Evolutionary conservation across 2,113 vertebrate genomes (phyloP).

Genomic region (Tragelaphus scriptus): DNA sequence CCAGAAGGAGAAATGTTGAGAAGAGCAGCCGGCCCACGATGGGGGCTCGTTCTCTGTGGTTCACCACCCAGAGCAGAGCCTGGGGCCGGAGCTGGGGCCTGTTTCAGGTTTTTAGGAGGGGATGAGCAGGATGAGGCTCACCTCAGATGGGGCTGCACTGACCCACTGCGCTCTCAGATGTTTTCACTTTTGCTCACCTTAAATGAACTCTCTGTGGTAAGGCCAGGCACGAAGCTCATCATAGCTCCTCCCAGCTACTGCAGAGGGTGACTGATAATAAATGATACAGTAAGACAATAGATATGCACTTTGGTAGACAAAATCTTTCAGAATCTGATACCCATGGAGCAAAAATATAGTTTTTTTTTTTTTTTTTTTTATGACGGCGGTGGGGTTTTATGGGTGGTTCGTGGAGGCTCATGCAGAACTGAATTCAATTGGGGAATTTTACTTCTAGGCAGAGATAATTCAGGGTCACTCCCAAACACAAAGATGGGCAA

Average conservation of each 20-base stretch:
- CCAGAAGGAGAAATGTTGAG: background rate
- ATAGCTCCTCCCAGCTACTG: background rate
- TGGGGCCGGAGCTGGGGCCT: background rate
- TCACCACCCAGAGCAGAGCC: background rate
- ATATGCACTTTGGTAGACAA: background rate
- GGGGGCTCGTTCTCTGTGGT: accelerated
- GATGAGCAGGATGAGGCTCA: background rate
- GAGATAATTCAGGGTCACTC: background rate
- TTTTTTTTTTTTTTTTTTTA: background rate
- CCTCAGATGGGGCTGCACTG: background rate
- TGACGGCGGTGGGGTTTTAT: background rate
- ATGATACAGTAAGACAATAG: background rate
- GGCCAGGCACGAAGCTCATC: accelerated
- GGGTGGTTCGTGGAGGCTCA: background rate
- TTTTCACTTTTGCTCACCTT: background rate
- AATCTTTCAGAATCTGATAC: background rate
- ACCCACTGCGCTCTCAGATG: background rate
- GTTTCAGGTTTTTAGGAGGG: background rate
- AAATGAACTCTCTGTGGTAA: too few relatives aligned
- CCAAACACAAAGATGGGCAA: background rate
- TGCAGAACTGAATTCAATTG: background rate
- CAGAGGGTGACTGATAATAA: background rate
- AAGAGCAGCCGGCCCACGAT: background rate
- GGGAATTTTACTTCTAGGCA: background rate
- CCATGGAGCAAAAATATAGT: background rate